Base-by-base conservation (phyloP, 2,888 invertebrate genomes). In the Chaitophorus viminalis region DNA sequence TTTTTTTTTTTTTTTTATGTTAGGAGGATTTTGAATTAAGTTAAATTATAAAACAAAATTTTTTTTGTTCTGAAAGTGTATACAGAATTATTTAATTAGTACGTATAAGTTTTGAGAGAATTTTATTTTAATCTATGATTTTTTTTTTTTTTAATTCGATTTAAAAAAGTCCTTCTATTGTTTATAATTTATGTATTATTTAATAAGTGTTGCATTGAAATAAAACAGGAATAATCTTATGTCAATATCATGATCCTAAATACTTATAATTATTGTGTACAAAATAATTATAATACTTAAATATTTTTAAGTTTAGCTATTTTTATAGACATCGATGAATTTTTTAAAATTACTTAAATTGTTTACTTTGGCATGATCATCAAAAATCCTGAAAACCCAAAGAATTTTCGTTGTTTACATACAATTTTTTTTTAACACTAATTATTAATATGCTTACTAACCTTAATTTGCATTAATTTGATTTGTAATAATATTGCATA, bases 391-490 rank as follows among this genome's bases (percentile, higher is more conserved):
- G 0, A 39, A 65, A 39, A 65, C n/a, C 33, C 31, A 72, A 36
- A n/a, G 4, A 60, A 74, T 29, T 60, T 60, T 60, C 25, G 21
- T 60, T 54, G 29, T n/a, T 29, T 70, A 6, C 25, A 25, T 70
- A 11, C 70, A 60, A 54, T 84, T 84, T 82, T 46, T 17, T 75
- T 39, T 31, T 65, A 75, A 46, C 21, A 65, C 17, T 31, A 14
- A 60, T 60, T 17, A 52, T 75, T 29, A 81, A 46, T 17, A 46
- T 76, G 83, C 83, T 84, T 76, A 39, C 5, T 75, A 83, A 39
- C 25, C 31, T 65, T 33, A 54, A 9, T 68, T 21, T 9, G 25
- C 29, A 68, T n/a, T 29, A 0, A 68, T 68, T 68, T 68, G n/a
- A 68, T 11, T 68, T 68, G 9, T 68, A 68, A 9, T 68, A 68